Conservation (phyloP, 2,797 vertebrate genomes). For the Acomys russatus region DNA sequence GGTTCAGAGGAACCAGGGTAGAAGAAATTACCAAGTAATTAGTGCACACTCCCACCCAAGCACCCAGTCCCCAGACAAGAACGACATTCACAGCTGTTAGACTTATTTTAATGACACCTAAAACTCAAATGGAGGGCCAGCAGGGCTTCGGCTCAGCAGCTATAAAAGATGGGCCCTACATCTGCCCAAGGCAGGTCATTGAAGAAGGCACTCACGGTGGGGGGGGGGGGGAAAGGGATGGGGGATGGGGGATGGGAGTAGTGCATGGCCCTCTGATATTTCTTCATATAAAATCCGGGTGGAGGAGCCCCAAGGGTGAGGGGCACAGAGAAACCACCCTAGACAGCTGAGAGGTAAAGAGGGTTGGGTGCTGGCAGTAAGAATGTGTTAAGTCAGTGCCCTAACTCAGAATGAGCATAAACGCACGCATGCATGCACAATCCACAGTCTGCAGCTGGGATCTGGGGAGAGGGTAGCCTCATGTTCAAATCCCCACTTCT, state of each 20-base stretch:
- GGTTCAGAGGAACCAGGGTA: fast-evolving
- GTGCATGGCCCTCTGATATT: slow-evolving; percentile 1
- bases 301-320: not conserved
- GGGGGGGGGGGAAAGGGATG: not conserved
- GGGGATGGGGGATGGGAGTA: not conserved
- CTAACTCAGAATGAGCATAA: not conserved
- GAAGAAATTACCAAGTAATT: not conserved
- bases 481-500: not conserved
- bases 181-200: slow-evolving; percentile 59
- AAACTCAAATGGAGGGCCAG: slow-evolving; percentile 13
- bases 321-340: not conserved
- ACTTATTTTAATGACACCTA: slow-evolving; percentile 71
- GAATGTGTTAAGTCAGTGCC: not conserved
- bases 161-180: not conserved
- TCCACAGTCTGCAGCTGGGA: not conserved
- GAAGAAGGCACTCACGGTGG: slow-evolving; percentile 74
- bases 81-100: slow-evolving; percentile 3
- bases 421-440: not conserved
- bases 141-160: slow-evolving; percentile 38
- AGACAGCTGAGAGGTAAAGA: not conserved
- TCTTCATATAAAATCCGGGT: slow-evolving; percentile 75
- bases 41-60: not conserved
- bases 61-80: not conserved
- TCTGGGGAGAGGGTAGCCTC: not conserved
- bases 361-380: not conserved